These are phyloP conservation scores for Eulemur albifrons DNA, from an alignment of 2,797 vertebrate species.

Conservation along the genomic window DNA sequence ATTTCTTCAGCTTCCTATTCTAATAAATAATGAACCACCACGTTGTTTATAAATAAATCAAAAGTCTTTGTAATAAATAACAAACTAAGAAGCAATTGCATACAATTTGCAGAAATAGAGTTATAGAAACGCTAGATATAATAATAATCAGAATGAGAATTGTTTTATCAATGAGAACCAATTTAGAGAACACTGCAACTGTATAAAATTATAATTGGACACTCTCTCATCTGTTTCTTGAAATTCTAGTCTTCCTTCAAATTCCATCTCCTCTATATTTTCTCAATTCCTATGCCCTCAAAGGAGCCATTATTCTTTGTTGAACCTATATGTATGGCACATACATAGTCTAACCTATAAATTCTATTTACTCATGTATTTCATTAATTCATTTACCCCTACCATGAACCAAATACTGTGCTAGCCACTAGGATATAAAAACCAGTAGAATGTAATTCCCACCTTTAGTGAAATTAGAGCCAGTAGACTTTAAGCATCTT, in stretches of 20 bases:
- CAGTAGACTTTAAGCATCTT: background rate
- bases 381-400: background rate
- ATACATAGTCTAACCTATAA: background rate
- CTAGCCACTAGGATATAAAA: background rate
- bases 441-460: background rate
- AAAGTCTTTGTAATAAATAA: constrained; percentile 20
- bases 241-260: background rate
- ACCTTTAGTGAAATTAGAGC: background rate
- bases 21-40: constrained; percentile 53
- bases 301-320: background rate
- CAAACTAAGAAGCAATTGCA: constrained; percentile 13
- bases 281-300: background rate
- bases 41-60: constrained; percentile 56
- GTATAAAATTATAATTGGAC: background rate
- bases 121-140: background rate
- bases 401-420: background rate
- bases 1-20: constrained; percentile 62
- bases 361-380: background rate
- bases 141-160: background rate
- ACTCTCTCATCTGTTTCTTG: background rate
- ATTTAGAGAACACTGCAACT: background rate
- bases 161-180: background rate
- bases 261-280: background rate
- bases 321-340: background rate
- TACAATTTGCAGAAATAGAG: background rate